Evolutionary conservation across 2,797 vertebrate genomes (phyloP).

Genomic region (Danio tinwini): DNA sequence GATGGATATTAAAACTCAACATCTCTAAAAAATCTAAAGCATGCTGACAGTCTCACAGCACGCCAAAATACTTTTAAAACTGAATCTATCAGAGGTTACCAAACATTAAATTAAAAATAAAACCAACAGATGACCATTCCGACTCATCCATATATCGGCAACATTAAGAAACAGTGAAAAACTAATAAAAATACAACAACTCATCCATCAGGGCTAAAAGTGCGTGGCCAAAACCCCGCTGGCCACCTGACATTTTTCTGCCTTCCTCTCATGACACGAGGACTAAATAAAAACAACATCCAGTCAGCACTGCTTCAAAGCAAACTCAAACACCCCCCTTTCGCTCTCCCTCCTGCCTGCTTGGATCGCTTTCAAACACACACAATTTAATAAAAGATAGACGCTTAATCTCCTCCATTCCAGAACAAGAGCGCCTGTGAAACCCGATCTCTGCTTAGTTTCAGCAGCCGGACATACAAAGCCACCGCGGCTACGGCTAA

Average conservation of each 20-base stretch:
- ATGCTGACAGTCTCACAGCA: slow-evolving; percentile 12
- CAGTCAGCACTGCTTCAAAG: slow-evolving; percentile 72
- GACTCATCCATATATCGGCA: background rate
- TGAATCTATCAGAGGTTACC: background rate
- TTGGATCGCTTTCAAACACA: slow-evolving; percentile 78
- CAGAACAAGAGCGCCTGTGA: slow-evolving; percentile 64
- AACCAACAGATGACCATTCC: background rate
- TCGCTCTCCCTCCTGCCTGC: slow-evolving; percentile 62
- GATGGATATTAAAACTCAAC: background rate
- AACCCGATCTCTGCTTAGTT: slow-evolving; percentile 66
- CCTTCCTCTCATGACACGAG: slow-evolving; percentile 65
- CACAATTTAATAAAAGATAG: slow-evolving; percentile 78
- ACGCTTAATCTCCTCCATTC: slow-evolving; percentile 74
- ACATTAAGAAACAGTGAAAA: background rate
- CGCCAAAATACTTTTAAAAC: background rate
- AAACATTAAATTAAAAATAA: slow-evolving; percentile 2
- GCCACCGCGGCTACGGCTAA: slow-evolving; percentile 44
- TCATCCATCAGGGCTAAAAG: slow-evolving; percentile 56
- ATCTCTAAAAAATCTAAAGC: background rate
- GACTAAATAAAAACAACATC: slow-evolving; percentile 72
- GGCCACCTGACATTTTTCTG: slow-evolving; percentile 67
- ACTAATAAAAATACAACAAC: background rate
- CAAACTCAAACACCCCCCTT: slow-evolving; percentile 8
- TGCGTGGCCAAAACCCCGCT: slow-evolving; percentile 48
- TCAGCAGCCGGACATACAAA: slow-evolving; percentile 36